These are phyloP conservation scores for Sphyrna mokarran DNA, from an alignment of 2,113 vertebrate species.

Conservation along the genomic window DNA sequence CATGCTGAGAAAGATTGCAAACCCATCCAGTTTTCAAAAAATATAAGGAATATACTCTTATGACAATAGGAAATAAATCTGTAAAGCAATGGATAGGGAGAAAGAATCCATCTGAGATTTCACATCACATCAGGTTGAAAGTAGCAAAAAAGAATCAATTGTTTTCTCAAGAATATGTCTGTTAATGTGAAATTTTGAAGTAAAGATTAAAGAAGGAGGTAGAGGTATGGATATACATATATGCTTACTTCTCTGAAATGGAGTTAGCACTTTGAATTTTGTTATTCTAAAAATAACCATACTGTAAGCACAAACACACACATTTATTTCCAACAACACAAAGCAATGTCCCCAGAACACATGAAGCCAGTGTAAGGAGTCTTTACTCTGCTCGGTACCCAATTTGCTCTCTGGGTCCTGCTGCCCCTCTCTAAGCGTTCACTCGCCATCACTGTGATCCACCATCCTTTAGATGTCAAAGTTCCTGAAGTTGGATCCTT, in stretches of 20 bases:
- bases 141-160: background rate
- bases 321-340: background rate
- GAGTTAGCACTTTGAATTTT: background rate
- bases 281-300: background rate
- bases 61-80: background rate
- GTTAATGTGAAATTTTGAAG: too few species aligned
- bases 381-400: background rate
- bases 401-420: background rate
- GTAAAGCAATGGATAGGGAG: background rate
- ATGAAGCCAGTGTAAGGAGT: background rate
- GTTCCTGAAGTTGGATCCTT: background rate
- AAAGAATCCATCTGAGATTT: background rate
- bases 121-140: background rate
- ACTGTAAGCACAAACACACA: background rate
- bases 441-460: background rate
- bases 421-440: background rate
- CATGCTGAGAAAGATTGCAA: background rate
- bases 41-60: background rate
- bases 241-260: background rate
- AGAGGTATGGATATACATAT: background rate
- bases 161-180: too few species aligned
- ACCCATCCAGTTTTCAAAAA: background rate
- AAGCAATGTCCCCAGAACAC: background rate
- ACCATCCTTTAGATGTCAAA: background rate
- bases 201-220: too few species aligned